phyloP scores from a whole-genome alignment of 92 coral and sea anemone genomes.

The Anthopleura xanthogrammica region DNA sequence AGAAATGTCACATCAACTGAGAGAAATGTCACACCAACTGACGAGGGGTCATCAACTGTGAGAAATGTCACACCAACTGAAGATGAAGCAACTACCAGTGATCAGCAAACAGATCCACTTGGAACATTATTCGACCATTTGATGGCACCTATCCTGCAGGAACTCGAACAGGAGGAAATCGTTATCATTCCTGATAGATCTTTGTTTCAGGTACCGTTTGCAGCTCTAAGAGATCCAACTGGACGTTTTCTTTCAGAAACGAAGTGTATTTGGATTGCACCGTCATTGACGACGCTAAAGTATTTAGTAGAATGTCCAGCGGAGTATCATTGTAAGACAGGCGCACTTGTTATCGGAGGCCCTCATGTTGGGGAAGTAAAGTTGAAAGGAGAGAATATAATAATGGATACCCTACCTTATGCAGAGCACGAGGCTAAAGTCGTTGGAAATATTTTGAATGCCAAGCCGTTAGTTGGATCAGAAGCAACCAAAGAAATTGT shows the following conservation, averaged over 20 bases:
- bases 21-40: too few species aligned
- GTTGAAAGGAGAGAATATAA: neutral
- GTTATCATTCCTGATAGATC: neutral
- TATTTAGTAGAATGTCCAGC: neutral
- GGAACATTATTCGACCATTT: neutral
- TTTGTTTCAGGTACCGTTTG: neutral
- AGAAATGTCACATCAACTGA: too few species aligned
- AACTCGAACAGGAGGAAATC: neutral
- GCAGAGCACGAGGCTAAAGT: slow-evolving; percentile 28
- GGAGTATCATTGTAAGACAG: neutral
- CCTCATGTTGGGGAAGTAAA: neutral
- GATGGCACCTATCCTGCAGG: neutral
- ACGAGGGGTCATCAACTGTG: too few species aligned
- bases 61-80: neutral
- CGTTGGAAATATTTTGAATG: slow-evolving; percentile 15
- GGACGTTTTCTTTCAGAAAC: neutral
- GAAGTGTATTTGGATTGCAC: neutral
- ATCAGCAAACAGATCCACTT: neutral
- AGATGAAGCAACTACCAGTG: neutral
- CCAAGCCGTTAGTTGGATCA: slow-evolving; percentile 6
- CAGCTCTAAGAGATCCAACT: neutral
- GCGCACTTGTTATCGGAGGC: neutral
- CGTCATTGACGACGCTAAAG: neutral
- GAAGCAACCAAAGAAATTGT: slow-evolving; percentile 36
- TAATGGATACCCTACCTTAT: neutral